These are phyloP conservation scores for Dendrocincla tyrannina DNA, from an alignment of 2,797 vertebrate genomes.

Conservation along the genomic window DNA sequence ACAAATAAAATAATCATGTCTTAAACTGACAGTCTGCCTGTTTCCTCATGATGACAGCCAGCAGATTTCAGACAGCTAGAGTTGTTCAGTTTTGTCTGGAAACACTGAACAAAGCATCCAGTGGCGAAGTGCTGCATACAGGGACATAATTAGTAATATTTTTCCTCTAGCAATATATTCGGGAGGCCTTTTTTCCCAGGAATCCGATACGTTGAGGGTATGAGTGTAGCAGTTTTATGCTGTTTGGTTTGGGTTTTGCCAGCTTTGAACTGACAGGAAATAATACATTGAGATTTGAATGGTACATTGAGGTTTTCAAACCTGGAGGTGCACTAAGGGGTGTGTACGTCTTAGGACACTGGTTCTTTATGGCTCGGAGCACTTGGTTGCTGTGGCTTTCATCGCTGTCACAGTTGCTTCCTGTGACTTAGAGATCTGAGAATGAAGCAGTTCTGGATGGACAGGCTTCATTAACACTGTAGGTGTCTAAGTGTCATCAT, in stretches of 20 bases:
- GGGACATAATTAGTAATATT: neutral
- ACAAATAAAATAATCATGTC: neutral
- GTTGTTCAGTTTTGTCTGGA: neutral
- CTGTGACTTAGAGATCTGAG: neutral
- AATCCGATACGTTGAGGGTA: fast-evolving
- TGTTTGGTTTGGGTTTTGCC: neutral
- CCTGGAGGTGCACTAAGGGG: neutral
- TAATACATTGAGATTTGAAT: neutral
- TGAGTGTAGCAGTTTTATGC: neutral
- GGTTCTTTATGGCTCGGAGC: neutral
- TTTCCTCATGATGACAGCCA: neutral
- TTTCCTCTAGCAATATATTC: neutral
- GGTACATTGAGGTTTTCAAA: neutral
- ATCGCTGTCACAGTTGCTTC: neutral
- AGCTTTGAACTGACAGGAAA: neutral
- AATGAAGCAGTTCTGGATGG: neutral
- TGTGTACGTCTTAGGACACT: fast-evolving
- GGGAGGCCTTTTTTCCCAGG: neutral
- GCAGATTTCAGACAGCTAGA: neutral
- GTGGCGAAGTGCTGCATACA: neutral
- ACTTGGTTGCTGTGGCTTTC: neutral
- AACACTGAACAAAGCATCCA: neutral
- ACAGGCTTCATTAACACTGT: neutral
- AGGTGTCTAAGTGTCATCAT: neutral
- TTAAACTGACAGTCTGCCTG: neutral